Evolutionary conservation across 2,888 invertebrate genomes (phyloP), one percentile per base, ranked within the genome.

Genomic region (Trissonchulus latispiculum): DNA sequence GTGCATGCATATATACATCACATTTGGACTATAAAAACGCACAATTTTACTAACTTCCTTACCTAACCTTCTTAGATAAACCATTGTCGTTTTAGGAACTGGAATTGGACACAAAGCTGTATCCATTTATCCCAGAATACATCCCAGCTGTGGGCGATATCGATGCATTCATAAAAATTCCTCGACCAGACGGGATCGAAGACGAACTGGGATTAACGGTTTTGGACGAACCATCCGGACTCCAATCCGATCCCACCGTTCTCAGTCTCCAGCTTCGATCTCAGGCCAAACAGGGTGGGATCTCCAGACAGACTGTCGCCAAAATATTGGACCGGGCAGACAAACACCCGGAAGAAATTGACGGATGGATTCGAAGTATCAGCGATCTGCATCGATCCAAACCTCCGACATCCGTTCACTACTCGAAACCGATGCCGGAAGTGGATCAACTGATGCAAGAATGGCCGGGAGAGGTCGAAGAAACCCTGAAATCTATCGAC

Each of bases 131-230:
- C 72, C 95, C 96, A 0, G 97, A 99, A 81, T 97, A 90, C 85
- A 91, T 97, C 78, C 97, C 99, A 8, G 93, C 95, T 0, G 95
- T 99, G 68, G 99, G 99, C 0, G 97, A 99, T 84, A 95, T 96
- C 78, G 99, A 99, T 85, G 95, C 95, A 1, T 96, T 99, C 85
- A 88, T 99, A 61, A 99, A 97, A 86, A 83, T 87, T 36, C 84
- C 85, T 0, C 88, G 93, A 32, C 96, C 96, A 0, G 90, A 92
- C 78, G 87, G 84, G 1, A 77, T 79, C 37, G 81, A 82, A 59
- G 82, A 82, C 67, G 78, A 79, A 70, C 76, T 78, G 35, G 82
- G 73, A 23, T 70, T 73, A 36, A n/a, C 36, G 0, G 90, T 92
- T n/a, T 83, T 94, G 75, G 99, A 99, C 83, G 99, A 99, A 83